phyloP scores from a whole-genome alignment of 2,888 invertebrate species.

The Drosophila putrida region DNA sequence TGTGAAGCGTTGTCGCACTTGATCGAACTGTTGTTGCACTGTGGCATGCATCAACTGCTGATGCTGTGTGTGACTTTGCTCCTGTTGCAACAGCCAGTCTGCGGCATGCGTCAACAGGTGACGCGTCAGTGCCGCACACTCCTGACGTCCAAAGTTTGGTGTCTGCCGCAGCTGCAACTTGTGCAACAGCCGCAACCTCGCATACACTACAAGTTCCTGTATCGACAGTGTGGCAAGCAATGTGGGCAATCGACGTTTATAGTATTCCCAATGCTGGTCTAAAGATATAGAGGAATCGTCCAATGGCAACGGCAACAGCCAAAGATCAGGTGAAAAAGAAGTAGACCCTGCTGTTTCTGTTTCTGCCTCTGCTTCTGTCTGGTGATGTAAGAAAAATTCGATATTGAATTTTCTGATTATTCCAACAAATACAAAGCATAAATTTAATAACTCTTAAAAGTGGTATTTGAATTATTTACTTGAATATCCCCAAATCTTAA shows the following conservation, averaged over 20 bases:
- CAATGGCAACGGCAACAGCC: constrained; percentile 50
- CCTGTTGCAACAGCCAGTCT: constrained; percentile 54
- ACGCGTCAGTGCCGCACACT: constrained; percentile 55
- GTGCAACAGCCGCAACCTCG: constrained; percentile 42
- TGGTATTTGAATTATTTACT: too few species aligned
- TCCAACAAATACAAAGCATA: too few species aligned
- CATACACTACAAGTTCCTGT: constrained; percentile 34
- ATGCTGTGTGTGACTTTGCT: constrained; percentile 2
- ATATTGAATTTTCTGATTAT: too few species aligned
- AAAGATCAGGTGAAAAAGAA: neutral
- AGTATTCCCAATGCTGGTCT: neutral
- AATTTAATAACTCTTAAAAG: too few species aligned
- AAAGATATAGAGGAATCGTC: neutral
- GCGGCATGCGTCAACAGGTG: constrained; percentile 53
- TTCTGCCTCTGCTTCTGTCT: too few species aligned
- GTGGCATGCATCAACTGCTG: constrained; percentile 9
- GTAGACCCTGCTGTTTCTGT: neutral
- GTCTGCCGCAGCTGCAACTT: constrained; percentile 6
- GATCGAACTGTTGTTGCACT: constrained; percentile 48
- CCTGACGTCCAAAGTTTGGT: constrained; percentile 22
- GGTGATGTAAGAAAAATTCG: too few species aligned
- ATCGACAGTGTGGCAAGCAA: neutral
- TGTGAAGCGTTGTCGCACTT: constrained; percentile 46
- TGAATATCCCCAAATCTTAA: too few species aligned
- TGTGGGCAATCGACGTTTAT: neutral